Base-by-base conservation (phyloP, 2,797 vertebrate species). In the Pagetopsis macropterus region DNA sequence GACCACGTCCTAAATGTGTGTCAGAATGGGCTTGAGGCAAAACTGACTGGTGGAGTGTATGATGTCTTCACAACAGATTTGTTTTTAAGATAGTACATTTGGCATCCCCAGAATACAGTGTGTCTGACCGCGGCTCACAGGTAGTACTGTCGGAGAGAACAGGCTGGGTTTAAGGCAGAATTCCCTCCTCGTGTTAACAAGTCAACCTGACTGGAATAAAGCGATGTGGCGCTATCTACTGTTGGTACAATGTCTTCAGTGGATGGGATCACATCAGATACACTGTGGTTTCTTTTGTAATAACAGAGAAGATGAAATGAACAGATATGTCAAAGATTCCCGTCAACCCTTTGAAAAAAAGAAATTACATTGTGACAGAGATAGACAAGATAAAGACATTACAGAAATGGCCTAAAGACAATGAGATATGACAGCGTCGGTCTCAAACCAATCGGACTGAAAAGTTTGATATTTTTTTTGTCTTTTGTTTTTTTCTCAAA, bases 141-240 rank as follows among this genome's bases (percentile, higher is more conserved):
- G 91, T 93, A 93, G 91, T 92, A 90, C 91, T 89, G 88, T 90
- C 87, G 85, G 88, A 92, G 85, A 91, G 87, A 93, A 91, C 81
- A 89, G 87, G 87, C 88, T 92, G 91, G 87, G 87, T 93, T 95
- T 94, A 95, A 94, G 94, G 94, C 94, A 93, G 90, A 85, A 91
- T 90, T 92, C 90, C 85, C 89, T 90, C 85, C 75, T 89, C 76
- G 75, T 78, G 73, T 85, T 70, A 85, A 81, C 73, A 84, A 82
- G 81, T 87, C 74, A 87, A 87, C 84, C 83, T 84, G 80, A 88
- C 85, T 77, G 78, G 75, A 89, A 85, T 71, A 76, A 90, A 85
- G 79, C 74, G 70, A 72, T 72, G 76, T 84, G 82, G 63, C 62
- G 60, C 78, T 75, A 75, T 89, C 73, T 78, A 84, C 73, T 84